A percentile compares a stretch with the other conserved stretches of the same genome.
Conservation (phyloP, 2,797 vertebrate species). For the Hoplostethus mediterraneus region DNA sequence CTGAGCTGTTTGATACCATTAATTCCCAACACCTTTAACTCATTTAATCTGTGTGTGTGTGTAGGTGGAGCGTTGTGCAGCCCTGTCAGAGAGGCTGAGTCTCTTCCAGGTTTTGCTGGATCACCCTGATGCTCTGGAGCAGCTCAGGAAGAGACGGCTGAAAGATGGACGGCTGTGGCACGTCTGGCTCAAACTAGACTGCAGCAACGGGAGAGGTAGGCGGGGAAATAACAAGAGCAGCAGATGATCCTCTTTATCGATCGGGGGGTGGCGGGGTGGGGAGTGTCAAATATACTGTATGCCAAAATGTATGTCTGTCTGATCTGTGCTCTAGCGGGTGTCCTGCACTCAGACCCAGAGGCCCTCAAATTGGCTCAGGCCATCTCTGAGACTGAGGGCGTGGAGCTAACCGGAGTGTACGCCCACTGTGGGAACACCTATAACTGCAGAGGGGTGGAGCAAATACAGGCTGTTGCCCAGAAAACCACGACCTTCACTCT, state of each 20-base stretch:
- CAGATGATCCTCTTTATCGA: background rate
- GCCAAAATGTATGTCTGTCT: background rate
- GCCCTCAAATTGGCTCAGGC: constrained; percentile 81
- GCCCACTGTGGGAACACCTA: constrained; percentile 91
- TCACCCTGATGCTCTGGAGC: constrained; percentile 75
- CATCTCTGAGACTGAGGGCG: constrained; percentile 67
- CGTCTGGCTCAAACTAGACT: constrained; percentile 90
- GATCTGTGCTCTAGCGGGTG: constrained; percentile 76
- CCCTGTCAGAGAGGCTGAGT: constrained; percentile 80
- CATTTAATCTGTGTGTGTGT: constrained; percentile 3
- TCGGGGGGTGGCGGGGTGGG: background rate
- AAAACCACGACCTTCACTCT: constrained; percentile 80
- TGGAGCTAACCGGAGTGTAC: constrained; percentile 87
- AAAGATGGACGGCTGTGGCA: constrained; percentile 80
- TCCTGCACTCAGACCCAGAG: constrained; percentile 75
- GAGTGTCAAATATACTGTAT: no score
- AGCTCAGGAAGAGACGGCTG: constrained; percentile 75
- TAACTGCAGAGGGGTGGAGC: constrained; percentile 76
- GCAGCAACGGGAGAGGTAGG: constrained; percentile 88
- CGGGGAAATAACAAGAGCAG: background rate
- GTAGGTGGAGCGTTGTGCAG: constrained; percentile 81
- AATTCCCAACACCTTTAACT: background rate
- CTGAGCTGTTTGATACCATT: background rate
- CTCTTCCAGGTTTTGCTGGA: constrained; percentile 88
- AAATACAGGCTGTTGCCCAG: constrained; percentile 83